These are phyloP conservation scores for Bimastos eiseni DNA, from an alignment of 2,888 invertebrate genomes.

Conservation along the genomic window DNA sequence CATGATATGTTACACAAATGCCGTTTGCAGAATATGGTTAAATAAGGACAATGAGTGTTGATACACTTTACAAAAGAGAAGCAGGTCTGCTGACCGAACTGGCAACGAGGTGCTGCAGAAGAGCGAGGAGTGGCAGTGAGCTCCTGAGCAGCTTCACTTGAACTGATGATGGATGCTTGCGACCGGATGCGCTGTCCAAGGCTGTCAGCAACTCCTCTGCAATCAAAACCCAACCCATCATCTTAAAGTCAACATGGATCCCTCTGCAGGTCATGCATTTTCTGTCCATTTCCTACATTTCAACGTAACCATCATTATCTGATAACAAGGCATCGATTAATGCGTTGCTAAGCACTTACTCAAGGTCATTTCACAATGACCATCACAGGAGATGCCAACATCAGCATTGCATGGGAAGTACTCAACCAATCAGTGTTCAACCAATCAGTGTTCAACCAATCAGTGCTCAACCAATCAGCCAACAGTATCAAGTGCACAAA, in stretches of 20 bases:
- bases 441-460: no score
- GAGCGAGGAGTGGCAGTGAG: slow-evolving; percentile 54
- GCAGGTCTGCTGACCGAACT: slow-evolving; percentile 51
- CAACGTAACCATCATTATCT: not conserved
- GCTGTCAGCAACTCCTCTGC: slow-evolving; percentile 55
- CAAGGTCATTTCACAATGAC: no score
- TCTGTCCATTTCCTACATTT: not conserved
- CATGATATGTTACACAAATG: not conserved
- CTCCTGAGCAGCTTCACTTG: slow-evolving; percentile 58
- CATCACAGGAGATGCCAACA: no score
- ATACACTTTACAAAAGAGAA: not conserved
- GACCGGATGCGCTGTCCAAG: slow-evolving; percentile 56
- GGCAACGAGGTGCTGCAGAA: slow-evolving; percentile 55
- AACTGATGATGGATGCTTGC: slow-evolving; percentile 60
- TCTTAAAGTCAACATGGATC: no score
- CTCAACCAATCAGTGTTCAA: no score
- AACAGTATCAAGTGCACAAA: no score
- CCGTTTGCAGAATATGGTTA: not conserved
- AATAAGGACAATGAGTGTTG: not conserved
- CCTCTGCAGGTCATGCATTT: no score
- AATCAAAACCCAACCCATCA: slow-evolving; percentile 27
- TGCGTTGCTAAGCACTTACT: no score
- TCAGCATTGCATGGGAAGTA: no score
- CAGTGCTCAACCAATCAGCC: no score
- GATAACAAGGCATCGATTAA: no score